A percentile compares a stretch with the other conserved stretches of the same genome.
phyloP scores from a whole-genome alignment of 2,888 invertebrate genomes.

The Julus scanicus region DNA sequence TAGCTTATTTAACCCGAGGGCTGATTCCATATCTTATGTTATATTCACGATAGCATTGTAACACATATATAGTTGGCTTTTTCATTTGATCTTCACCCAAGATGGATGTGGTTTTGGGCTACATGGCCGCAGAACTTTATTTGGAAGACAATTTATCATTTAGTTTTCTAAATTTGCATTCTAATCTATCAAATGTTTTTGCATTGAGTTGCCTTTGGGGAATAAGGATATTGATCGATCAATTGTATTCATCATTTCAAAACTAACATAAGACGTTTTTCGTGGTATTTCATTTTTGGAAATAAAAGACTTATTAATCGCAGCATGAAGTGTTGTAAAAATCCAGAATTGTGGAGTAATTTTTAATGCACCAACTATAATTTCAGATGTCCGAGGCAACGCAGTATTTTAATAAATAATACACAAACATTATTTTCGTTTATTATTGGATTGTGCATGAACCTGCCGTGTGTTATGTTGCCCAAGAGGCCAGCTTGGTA shows the following conservation, averaged over 20 bases:
- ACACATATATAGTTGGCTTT: background rate
- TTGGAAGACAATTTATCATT: background rate
- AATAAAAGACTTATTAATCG: background rate
- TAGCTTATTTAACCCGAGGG: background rate
- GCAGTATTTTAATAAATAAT: constrained; percentile 7
- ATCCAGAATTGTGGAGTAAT: background rate
- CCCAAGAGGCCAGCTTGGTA: constrained; percentile 10
- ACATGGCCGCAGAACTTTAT: constrained; percentile 3
- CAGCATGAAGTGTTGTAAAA: background rate
- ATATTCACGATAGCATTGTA: background rate
- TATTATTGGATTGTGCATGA: constrained; percentile 7
- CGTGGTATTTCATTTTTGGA: background rate
- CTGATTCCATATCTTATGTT: background rate
- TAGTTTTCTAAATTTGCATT: constrained; percentile 14
- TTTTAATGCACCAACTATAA: constrained; percentile 17
- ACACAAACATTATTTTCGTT: background rate
- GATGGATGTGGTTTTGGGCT: background rate
- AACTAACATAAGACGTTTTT: background rate
- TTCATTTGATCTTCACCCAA: background rate
- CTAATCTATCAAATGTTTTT: constrained; percentile 33
- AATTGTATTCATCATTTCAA: constrained; percentile 33
- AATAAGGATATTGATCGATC: constrained; percentile 25
- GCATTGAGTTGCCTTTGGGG: background rate
- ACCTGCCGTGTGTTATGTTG: background rate
- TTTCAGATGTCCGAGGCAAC: constrained; percentile 10